Base-by-base conservation (phyloP, 1,140 invertebrate species). In the Solen grandis region DNA sequence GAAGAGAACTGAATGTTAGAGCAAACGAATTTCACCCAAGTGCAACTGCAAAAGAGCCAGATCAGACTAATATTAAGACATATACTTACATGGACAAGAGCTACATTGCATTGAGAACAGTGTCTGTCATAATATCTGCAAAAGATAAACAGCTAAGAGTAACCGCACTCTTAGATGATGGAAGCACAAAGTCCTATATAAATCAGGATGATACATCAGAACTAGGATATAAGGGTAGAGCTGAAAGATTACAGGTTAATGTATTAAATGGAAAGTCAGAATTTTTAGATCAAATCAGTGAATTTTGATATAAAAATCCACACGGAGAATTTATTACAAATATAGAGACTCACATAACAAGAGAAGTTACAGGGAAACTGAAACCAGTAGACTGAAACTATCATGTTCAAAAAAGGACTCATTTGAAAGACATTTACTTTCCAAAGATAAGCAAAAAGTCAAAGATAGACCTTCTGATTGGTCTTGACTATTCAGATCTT, bases 301-400 rank as follows among this genome's bases (percentile, higher is more conserved):
- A 19, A 66, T 19, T 66, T 36, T 27, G 36, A 33, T n/a, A 14
- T 66, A n/a, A 5, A 36, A 66, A 66, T 66, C 31, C 14, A 29
- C 22, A 66, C 27, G 5, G 63, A 19, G 22, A n/a, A 19, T 19
- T 66, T n/a, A 36, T 1, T 19, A 41, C 41, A 14, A 14, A 14
- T 5, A 19, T 66, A 66, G 29, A 29, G 41, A 36, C 63, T 19
- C n/a, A 66, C n/a, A 66, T 36, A 66, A 36, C 35, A n/a, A 36
- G 19, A 13, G 41, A 66, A n/a, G n/a, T n/a, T n/a, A n/a, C n/a
- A n/a, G n/a, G n/a, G n/a, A n/a, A n/a, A n/a, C n/a, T n/a, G n/a
- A 29, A 74, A 74, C 22, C 55, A 38, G 14, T 74, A 31, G 55
- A 74, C 50, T 74, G 70, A 33, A 38, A 52, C 19, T 31, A 60